A percentile compares a stretch with the other conserved stretches of the same genome.
phyloP scores from a whole-genome alignment of 2,113 vertebrate species.

The Nycticebus coucang region DNA sequence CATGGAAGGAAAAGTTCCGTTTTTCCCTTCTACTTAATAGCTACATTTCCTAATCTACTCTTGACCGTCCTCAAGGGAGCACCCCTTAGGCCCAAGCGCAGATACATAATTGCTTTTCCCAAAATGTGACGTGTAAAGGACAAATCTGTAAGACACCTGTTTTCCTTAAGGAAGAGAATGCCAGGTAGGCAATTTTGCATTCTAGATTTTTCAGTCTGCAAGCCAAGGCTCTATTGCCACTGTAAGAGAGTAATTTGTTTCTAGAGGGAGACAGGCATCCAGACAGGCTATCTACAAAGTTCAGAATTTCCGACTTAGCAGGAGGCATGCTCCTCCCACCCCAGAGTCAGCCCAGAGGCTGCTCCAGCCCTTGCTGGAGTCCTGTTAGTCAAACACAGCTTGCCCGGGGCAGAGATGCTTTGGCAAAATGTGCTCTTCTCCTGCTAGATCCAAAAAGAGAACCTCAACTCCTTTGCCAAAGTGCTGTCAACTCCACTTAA shows the following conservation, averaged over 20 bases:
- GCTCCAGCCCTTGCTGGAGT: conserved; percentile 54
- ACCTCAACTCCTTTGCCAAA: conserved; percentile 78
- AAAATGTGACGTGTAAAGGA: background rate
- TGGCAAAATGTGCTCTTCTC: conserved; percentile 74
- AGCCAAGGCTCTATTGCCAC: background rate
- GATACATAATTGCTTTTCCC: background rate
- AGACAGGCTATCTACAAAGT: background rate
- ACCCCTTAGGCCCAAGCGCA: background rate
- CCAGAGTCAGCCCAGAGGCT: conserved; percentile 54
- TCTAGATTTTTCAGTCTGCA: conserved; percentile 2
- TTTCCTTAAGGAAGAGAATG: background rate
- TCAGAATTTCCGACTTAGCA: background rate
- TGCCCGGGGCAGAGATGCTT: conserved; percentile 71
- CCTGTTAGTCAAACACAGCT: conserved; percentile 72
- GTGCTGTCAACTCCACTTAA: conserved; percentile 77
- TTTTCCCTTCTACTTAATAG: conserved; percentile 6
- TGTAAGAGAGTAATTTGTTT: background rate
- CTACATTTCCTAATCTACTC: conserved; percentile 27
- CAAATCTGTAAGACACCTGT: conserved; percentile 41
- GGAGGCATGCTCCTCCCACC: background rate
- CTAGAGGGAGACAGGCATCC: background rate
- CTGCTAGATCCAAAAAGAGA: conserved; percentile 76
- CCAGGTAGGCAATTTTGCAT: background rate
- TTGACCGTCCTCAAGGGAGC: background rate
- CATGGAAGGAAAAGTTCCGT: conserved; percentile 42